Conservation (phyloP, 2,888 invertebrate species). For the Serrognathus titanus region DNA sequence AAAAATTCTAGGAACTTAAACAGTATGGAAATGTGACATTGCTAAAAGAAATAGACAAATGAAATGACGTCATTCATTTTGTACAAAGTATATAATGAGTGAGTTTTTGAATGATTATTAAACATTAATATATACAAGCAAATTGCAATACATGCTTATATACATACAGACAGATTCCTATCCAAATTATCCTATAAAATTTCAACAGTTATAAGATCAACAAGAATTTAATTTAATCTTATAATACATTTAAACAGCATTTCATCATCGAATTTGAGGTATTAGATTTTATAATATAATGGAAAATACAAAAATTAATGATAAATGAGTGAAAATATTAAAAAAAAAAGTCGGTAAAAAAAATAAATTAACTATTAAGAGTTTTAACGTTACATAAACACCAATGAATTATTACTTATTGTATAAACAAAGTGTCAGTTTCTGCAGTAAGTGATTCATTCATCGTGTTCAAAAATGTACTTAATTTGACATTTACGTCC, state of each 20-base stretch:
- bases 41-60: not conserved
- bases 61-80: conserved; percentile 7
- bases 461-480: too few relatives aligned
- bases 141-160: conserved; percentile 18
- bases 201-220: conserved; percentile 27
- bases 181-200: conserved; percentile 23
- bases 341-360: conserved; percentile 13
- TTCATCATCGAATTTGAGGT: conserved; percentile 18
- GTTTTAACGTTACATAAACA: too few relatives aligned
- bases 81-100: conserved; percentile 12
- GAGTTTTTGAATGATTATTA: conserved; percentile 15
- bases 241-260: conserved; percentile 18
- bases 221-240: conserved; percentile 20
- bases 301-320: conserved; percentile 8
- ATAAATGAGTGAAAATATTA: conserved; percentile 11
- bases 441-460: too few relatives aligned
- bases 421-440: too few relatives aligned
- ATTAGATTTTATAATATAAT: conserved; percentile 14
- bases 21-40: conserved; percentile 14
- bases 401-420: too few relatives aligned
- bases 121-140: conserved; percentile 20
- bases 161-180: conserved; percentile 14
- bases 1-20: conserved; percentile 17
- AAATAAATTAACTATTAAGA: not conserved
- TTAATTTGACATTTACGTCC: too few relatives aligned